A percentile compares a stretch with the other conserved stretches of the same genome.
phyloP scores from a whole-genome alignment of 2,113 vertebrate species.

The Gopherus flavomarginatus region DNA sequence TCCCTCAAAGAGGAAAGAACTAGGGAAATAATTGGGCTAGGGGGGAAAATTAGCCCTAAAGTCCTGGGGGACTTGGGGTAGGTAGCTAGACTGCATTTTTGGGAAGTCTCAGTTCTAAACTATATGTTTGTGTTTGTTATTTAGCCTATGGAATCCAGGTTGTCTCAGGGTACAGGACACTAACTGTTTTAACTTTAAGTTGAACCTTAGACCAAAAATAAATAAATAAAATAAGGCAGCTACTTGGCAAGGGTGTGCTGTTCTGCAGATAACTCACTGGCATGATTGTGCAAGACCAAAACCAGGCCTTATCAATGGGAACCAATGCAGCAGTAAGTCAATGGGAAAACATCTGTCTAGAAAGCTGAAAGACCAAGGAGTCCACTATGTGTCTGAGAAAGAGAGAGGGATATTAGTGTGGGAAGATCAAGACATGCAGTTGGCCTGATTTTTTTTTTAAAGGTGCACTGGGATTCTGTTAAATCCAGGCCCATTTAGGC shows the following conservation, averaged over 20 bases:
- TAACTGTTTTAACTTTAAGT: neutral
- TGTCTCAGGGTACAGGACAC: neutral
- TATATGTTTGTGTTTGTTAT: neutral
- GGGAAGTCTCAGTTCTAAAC: neutral
- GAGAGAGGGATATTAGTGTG: neutral
- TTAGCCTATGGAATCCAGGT: neutral
- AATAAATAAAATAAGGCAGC: neutral
- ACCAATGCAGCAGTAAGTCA: neutral
- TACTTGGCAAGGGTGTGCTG: neutral
- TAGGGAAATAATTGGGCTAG: neutral
- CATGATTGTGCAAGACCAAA: constrained; percentile 10
- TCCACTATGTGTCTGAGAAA: neutral
- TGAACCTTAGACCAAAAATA: neutral
- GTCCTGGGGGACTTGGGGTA: neutral
- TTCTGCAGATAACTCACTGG: neutral
- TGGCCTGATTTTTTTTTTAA: neutral
- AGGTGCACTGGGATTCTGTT: neutral
- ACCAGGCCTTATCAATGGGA: neutral
- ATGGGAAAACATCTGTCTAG: neutral
- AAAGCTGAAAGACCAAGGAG: neutral
- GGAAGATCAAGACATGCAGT: neutral
- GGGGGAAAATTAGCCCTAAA: neutral
- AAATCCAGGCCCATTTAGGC: neutral
- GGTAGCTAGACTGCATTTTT: accelerated
- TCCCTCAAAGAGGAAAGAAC: neutral